phyloP scores from a whole-genome alignment of 2,113 vertebrate species.

The Aspidoscelis tigris region DNA sequence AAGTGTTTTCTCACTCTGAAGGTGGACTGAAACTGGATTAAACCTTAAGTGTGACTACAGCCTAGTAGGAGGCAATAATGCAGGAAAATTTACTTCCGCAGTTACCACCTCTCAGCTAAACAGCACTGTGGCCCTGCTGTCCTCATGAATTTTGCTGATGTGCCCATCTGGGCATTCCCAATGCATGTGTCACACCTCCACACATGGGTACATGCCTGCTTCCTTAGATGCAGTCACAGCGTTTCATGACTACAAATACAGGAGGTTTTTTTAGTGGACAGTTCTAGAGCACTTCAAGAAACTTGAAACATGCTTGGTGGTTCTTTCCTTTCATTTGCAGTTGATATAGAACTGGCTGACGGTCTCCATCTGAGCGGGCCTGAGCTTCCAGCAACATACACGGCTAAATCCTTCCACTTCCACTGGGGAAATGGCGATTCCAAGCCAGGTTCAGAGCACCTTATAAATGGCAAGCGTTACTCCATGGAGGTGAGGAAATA shows the following conservation, averaged over 20 bases:
- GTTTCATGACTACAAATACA: neutral
- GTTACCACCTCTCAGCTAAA: too few species aligned
- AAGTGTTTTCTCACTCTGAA: too few species aligned
- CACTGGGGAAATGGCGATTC: slow-evolving; percentile 71
- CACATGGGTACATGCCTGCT: too few species aligned
- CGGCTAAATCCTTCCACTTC: slow-evolving; percentile 70
- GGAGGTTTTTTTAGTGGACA: neutral
- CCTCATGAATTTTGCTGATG: too few species aligned
- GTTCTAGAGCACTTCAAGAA: neutral
- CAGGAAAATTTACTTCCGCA: too few species aligned
- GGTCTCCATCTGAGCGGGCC: slow-evolving; percentile 53
- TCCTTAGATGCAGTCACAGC: neutral
- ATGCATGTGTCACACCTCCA: too few species aligned
- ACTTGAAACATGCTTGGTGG: neutral
- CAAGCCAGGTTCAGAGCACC: slow-evolving; percentile 74
- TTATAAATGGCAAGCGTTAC: slow-evolving; percentile 62
- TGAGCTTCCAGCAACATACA: slow-evolving; percentile 67
- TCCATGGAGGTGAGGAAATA: slow-evolving; percentile 72
- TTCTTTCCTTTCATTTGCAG: neutral
- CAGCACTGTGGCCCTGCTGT: too few species aligned
- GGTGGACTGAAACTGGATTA: too few species aligned
- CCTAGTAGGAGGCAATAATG: too few species aligned
- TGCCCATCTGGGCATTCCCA: too few species aligned
- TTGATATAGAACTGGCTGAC: slow-evolving; percentile 43
- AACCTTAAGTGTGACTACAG: too few species aligned